phyloP scores from a whole-genome alignment of 2,113 vertebrate species.

The Hippocampus mohnikei region DNA sequence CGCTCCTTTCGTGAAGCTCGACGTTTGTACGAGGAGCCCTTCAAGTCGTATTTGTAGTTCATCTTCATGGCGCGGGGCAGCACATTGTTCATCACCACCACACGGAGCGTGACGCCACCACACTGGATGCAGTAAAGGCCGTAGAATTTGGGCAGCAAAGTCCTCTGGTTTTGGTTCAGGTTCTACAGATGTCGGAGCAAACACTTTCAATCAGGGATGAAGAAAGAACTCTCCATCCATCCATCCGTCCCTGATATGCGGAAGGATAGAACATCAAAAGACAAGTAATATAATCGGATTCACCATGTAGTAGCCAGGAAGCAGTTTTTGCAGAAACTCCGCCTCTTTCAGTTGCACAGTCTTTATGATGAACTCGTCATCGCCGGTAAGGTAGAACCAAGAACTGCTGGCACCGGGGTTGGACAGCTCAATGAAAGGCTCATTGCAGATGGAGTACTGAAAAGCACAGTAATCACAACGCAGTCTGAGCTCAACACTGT shows the following conservation, averaged over 20 bases:
- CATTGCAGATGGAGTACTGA: constrained; percentile 92
- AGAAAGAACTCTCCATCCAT: too few relatives aligned
- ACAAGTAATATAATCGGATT: not conserved
- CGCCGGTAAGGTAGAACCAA: constrained; percentile 94
- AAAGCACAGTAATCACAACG: constrained; percentile 22
- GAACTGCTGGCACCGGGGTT: constrained; percentile 96
- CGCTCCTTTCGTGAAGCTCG: constrained; percentile 88
- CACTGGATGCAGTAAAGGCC: constrained; percentile 93
- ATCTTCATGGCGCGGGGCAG: constrained; percentile 85
- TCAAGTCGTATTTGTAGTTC: constrained; percentile 94
- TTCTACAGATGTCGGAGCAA: constrained; percentile 71
- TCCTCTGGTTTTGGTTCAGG: constrained; percentile 94
- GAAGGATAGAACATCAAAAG: not conserved
- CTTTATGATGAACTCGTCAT: constrained; percentile 97
- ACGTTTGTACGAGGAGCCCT: constrained; percentile 91
- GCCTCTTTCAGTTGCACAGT: constrained; percentile 96
- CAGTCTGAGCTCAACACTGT: not conserved
- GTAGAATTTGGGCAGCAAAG: constrained; percentile 93
- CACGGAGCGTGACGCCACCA: constrained; percentile 81
- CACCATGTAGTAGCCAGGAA: constrained; percentile 98
- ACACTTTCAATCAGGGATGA: not conserved
- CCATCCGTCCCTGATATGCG: too few relatives aligned
- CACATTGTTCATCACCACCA: constrained; percentile 97
- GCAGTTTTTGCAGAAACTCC: constrained; percentile 93
- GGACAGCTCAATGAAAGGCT: constrained; percentile 90